Evolutionary conservation across 2,888 invertebrate genomes (phyloP).

Genomic region (Lamellibrachia satsuma): DNA sequence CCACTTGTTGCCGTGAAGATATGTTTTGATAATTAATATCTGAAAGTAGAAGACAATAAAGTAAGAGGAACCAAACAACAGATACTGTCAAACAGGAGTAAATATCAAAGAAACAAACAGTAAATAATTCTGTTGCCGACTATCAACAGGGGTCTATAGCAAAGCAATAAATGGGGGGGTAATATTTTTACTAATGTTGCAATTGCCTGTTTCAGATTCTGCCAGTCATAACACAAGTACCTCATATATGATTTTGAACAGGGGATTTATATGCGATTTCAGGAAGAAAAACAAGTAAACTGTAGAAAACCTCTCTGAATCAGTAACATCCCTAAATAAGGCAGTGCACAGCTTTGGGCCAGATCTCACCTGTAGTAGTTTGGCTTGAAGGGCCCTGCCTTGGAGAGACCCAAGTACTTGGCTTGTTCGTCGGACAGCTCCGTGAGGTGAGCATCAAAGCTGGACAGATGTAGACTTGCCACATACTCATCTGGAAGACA

Average conservation of each 20-base stretch:
- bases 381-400: slow-evolving; percentile 98
- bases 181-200: too few relatives aligned
- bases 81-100: neutral
- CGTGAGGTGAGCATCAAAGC: slow-evolving; percentile 96
- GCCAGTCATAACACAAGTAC: too few relatives aligned
- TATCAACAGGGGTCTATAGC: too few relatives aligned
- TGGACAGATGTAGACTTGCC: slow-evolving; percentile 93
- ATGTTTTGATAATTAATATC: neutral
- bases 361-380: slow-evolving; percentile 89
- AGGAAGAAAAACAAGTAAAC: too few relatives aligned
- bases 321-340: neutral
- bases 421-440: slow-evolving; percentile 96
- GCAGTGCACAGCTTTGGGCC: neutral
- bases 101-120: neutral
- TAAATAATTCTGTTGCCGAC: too few relatives aligned
- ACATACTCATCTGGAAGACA: slow-evolving; percentile 87
- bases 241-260: too few relatives aligned
- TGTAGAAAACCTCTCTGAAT: neutral
- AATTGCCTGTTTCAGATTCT: too few relatives aligned
- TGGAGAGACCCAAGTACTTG: slow-evolving; percentile 95
- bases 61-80: neutral
- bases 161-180: too few relatives aligned
- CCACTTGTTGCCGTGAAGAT: neutral
- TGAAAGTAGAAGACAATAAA: neutral
- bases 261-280: too few relatives aligned